Conservation (phyloP, 2,113 vertebrate genomes). For the Sander vitreus region DNA sequence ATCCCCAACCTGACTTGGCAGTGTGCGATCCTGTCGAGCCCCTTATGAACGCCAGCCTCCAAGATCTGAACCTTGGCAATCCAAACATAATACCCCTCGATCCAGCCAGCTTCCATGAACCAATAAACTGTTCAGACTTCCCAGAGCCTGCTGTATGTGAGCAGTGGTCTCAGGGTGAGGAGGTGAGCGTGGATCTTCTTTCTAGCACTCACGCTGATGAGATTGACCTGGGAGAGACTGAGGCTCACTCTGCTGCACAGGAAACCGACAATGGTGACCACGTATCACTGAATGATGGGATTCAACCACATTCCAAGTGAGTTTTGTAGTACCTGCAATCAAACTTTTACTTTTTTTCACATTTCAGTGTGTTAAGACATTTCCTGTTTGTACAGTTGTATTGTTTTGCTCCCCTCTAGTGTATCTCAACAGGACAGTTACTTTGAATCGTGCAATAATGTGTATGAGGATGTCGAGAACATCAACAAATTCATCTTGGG, state of each 20-base stretch:
- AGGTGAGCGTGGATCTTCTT: conserved; percentile 4
- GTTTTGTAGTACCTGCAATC: neutral
- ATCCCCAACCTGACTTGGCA: conserved; percentile 29
- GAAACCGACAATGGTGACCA: conserved; percentile 23
- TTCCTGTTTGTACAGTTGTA: neutral
- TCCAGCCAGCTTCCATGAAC: conserved; percentile 59
- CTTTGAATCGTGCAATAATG: conserved; percentile 63
- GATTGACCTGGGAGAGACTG: conserved; percentile 41
- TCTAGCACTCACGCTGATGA: conserved; percentile 43
- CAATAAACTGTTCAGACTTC: conserved; percentile 60
- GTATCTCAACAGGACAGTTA: conserved; percentile 45
- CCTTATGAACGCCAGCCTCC: neutral
- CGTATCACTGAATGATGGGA: conserved; percentile 22
- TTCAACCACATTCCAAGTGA: conserved; percentile 62
- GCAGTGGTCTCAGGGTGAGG: conserved; percentile 47
- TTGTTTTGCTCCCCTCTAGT: conserved; percentile 41
- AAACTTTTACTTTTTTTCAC: neutral
- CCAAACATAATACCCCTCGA: conserved; percentile 57
- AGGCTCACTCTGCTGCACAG: conserved; percentile 48
- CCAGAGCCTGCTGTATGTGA: conserved; percentile 39
- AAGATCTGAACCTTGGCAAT: conserved; percentile 59
- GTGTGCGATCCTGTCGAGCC: conserved; percentile 31
- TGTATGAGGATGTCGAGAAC: conserved; percentile 83
- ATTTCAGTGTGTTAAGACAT: neutral
- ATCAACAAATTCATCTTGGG: conserved; percentile 54